Evolutionary conservation across 2,888 invertebrate species (phyloP).

Genomic region (Omphaloscelis lunosa): DNA sequence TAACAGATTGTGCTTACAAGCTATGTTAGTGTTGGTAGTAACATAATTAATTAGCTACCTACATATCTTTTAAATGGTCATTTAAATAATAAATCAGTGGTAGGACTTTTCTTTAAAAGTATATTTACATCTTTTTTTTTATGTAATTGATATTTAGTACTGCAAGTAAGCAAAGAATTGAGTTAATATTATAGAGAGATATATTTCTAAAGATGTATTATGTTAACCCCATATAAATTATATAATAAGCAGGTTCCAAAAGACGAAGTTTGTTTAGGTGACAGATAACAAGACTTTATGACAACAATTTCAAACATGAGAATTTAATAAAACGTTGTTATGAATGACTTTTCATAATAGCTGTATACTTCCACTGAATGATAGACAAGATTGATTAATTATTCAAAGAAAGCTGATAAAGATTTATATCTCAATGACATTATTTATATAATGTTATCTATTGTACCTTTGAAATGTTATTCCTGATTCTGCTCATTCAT

Average conservation of each 20-base stretch:
- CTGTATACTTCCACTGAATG: not conserved
- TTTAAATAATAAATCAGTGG: not conserved
- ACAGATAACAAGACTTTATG: not conserved
- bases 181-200: no score
- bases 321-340: not conserved
- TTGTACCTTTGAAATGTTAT: constrained; percentile 4
- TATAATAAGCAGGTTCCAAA: not conserved
- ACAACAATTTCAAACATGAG: not conserved
- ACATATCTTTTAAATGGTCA: not conserved
- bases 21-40: no score
- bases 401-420: not conserved
- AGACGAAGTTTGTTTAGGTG: not conserved
- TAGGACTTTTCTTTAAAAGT: not conserved
- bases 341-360: not conserved
- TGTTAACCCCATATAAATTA: constrained; percentile 1
- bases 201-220: not conserved
- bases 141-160: not conserved
- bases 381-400: constrained; percentile 5
- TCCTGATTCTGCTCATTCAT: not conserved
- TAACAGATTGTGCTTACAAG: no score
- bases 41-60: no score
- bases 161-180: not conserved
- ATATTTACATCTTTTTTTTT: not conserved
- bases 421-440: constrained; percentile 3
- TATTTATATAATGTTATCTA: constrained; percentile 24